Percentiles rank a stretch among this genome's conserved stretches.
Conservation (phyloP, 2,797 vertebrate species). For the Sebastes baramenuke region DNA sequence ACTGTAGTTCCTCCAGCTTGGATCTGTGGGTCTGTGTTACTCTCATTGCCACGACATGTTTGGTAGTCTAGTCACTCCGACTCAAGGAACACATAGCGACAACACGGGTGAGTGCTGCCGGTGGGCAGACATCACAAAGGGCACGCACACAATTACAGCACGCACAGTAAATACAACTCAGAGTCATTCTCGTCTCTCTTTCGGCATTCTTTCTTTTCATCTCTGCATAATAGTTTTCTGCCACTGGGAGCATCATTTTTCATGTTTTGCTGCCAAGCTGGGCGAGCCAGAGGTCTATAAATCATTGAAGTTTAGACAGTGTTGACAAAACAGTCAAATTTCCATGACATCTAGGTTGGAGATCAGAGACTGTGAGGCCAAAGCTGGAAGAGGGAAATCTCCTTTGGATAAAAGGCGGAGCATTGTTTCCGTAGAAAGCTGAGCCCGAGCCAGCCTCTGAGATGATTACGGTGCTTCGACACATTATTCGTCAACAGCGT, state of each 20-base stretch:
- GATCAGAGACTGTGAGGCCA: constrained; percentile 19
- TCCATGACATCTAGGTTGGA: constrained; percentile 42
- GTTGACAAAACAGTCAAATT: constrained; percentile 51
- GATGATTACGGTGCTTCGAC: constrained; percentile 31
- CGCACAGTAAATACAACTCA: constrained; percentile 38
- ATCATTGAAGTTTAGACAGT: constrained; percentile 38
- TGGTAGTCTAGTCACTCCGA: constrained; percentile 45
- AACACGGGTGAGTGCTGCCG: constrained; percentile 47
- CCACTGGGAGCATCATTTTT: constrained; percentile 16
- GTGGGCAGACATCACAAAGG: constrained; percentile 48
- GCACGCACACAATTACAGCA: constrained; percentile 15
- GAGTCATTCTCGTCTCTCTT: constrained; percentile 13
- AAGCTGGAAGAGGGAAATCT: constrained; percentile 20
- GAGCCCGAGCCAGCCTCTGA: constrained; percentile 11
- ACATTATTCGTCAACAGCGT: constrained; percentile 39
- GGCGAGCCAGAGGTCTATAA: constrained; percentile 22
- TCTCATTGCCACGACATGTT: constrained; percentile 33
- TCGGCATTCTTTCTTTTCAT: constrained; percentile 38
- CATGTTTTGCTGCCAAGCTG: constrained; percentile 23
- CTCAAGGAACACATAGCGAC: constrained; percentile 41
- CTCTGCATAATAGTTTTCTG: constrained; percentile 21
- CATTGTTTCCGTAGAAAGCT: constrained; percentile 11
- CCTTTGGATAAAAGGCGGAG: constrained; percentile 14
- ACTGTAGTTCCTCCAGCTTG: constrained; percentile 4
- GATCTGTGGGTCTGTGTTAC: constrained; percentile 6